phyloP scores from a whole-genome alignment of 2,797 vertebrate species.

The Urosaurus nigricauda region DNA sequence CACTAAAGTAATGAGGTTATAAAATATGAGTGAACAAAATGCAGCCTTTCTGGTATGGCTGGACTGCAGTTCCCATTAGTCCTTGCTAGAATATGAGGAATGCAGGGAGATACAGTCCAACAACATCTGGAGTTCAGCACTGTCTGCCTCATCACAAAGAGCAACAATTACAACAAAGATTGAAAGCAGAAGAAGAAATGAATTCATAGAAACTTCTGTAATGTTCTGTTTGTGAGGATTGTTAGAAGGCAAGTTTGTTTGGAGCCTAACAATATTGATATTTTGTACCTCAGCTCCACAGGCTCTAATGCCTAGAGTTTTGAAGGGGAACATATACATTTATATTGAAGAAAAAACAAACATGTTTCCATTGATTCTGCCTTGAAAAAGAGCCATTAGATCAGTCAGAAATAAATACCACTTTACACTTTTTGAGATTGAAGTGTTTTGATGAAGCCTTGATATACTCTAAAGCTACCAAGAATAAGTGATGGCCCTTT shows the following conservation, averaged over 20 bases:
- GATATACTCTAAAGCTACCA: conserved; percentile 21
- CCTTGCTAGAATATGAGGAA: too few relatives aligned
- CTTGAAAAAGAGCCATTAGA: conserved; percentile 40
- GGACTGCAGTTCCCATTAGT: too few relatives aligned
- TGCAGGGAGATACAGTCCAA: too few relatives aligned
- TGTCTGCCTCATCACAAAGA: background rate
- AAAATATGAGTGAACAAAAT: background rate
- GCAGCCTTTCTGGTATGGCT: too few relatives aligned
- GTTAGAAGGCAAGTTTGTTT: background rate
- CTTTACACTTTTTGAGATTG: background rate
- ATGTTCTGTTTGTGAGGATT: too few relatives aligned
- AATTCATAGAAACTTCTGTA: background rate
- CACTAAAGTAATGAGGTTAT: too few relatives aligned
- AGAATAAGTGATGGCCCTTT: background rate
- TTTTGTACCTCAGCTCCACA: background rate
- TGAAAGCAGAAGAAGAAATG: background rate
- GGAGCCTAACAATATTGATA: background rate
- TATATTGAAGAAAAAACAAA: background rate
- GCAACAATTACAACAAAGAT: background rate
- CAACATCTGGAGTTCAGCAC: too few relatives aligned
- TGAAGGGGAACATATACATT: background rate
- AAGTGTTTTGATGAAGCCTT: background rate
- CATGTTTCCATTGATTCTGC: background rate
- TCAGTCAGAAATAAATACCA: conserved; percentile 23
- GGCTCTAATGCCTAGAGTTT: background rate